Evolutionary conservation across 2,113 vertebrate genomes (phyloP).

Genomic region (Phaethornis superciliosus): DNA sequence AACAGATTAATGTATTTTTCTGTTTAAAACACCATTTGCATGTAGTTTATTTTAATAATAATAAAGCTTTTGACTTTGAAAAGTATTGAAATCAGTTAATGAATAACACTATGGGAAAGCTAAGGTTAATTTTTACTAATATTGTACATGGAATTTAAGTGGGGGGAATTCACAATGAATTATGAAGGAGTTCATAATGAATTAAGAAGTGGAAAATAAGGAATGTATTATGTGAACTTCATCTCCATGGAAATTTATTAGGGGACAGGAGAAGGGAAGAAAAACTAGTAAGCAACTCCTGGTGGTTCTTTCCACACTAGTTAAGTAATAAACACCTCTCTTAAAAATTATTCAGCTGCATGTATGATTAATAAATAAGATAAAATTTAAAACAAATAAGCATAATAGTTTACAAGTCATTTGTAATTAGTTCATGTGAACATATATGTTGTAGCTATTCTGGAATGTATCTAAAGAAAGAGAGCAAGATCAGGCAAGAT

Average conservation of each 20-base stretch:
- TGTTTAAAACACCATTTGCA: neutral
- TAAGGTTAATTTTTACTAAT: neutral
- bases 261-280: neutral
- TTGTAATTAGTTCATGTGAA: neutral
- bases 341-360: neutral
- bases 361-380: neutral
- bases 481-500: neutral
- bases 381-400: neutral
- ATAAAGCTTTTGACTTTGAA: neutral
- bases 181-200: neutral
- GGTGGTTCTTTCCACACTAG: neutral
- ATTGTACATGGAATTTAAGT: neutral
- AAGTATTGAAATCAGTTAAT: neutral
- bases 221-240: neutral
- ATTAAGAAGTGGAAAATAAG: neutral
- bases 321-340: neutral
- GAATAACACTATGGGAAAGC: neutral
- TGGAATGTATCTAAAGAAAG: neutral
- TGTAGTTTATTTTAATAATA: neutral
- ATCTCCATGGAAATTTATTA: neutral
- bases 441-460: neutral
- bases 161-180: no score
- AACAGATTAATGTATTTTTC: neutral
- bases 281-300: neutral
- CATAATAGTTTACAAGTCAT: neutral